A percentile compares a stretch with the other conserved stretches of the same genome.
phyloP scores from a whole-genome alignment of 2,113 vertebrate species.

The Semicossyphus pulcher region DNA sequence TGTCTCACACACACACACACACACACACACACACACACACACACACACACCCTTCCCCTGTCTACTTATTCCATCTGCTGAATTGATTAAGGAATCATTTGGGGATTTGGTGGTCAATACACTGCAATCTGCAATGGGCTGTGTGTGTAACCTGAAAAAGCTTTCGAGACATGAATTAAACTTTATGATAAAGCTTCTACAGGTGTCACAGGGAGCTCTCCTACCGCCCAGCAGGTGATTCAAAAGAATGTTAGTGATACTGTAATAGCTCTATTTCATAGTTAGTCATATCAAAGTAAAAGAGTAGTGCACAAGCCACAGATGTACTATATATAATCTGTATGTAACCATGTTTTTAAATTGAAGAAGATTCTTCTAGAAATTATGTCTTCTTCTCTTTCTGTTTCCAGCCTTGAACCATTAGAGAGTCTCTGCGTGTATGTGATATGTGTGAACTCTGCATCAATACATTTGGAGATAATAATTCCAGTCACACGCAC shows the following conservation, averaged over 20 bases:
- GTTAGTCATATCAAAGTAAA: too few relatives aligned
- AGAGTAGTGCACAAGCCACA: too few relatives aligned
- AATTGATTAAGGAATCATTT: constrained; percentile 78
- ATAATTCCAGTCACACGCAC: too few relatives aligned
- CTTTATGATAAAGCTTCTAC: constrained; percentile 3
- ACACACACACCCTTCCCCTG: constrained; percentile 35
- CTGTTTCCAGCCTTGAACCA: too few relatives aligned
- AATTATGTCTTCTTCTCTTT: too few relatives aligned
- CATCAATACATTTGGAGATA: too few relatives aligned
- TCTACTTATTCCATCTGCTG: constrained; percentile 66
- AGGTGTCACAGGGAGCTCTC: not conserved
- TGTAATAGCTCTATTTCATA: not conserved
- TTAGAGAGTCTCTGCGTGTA: too few relatives aligned
- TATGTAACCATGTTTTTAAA: too few relatives aligned
- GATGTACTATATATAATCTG: too few relatives aligned
- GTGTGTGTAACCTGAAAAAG: constrained; percentile 9
- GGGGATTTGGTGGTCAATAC: constrained; percentile 71
- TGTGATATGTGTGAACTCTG: too few relatives aligned
- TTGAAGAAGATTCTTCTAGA: too few relatives aligned
- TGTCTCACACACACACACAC: constrained; percentile 63
- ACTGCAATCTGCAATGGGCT: constrained; percentile 29
- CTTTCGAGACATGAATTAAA: constrained; percentile 7
- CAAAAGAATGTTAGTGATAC: not conserved
- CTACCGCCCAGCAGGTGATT: not conserved
- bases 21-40: constrained; percentile 44